Evolutionary conservation across 2,113 vertebrate genomes (phyloP).

Genomic region (Sinocyclocheilus anophthalmus): DNA sequence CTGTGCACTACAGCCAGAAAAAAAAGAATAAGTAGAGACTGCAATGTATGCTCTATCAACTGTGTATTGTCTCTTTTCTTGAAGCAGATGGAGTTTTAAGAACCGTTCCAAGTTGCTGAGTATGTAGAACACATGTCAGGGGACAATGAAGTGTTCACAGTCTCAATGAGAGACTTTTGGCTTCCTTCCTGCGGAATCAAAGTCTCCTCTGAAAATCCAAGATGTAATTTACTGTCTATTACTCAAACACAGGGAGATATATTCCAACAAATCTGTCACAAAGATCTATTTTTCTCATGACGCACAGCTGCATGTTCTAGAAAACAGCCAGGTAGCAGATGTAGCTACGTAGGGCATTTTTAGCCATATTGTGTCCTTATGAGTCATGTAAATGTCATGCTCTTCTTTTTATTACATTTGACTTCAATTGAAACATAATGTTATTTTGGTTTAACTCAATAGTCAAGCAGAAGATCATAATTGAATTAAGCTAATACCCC

Average conservation of each 20-base stretch:
- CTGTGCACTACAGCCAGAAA: not conserved
- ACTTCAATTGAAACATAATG: slow-evolving; percentile 34
- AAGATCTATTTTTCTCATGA: not conserved
- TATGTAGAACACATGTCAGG: slow-evolving; percentile 41
- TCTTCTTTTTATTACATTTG: slow-evolving; percentile 14
- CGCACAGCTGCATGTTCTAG: not conserved
- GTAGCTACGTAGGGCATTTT: not conserved
- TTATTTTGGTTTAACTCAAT: slow-evolving; percentile 42
- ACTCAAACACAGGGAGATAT: slow-evolving; percentile 47
- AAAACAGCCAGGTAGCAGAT: not conserved
- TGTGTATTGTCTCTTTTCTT: slow-evolving; percentile 3
- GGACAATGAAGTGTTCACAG: slow-evolving; percentile 44
- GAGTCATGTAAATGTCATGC: slow-evolving; percentile 1
- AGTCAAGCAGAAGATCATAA: slow-evolving; percentile 7
- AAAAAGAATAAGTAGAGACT: not conserved
- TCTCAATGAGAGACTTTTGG: slow-evolving; percentile 47
- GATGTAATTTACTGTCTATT: slow-evolving; percentile 48
- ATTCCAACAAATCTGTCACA: slow-evolving; percentile 54
- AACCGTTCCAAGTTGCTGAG: slow-evolving; percentile 7
- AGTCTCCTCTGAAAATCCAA: slow-evolving; percentile 39
- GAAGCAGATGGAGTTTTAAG: not conserved
- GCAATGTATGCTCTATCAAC: not conserved
- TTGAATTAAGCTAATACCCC: slow-evolving; percentile 2
- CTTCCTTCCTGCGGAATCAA: slow-evolving; percentile 60
- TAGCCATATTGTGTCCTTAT: not conserved